A percentile compares a stretch with the other conserved stretches of the same genome.
Conservation (phyloP, 2,797 vertebrate genomes). For the Alectoris magna region DNA sequence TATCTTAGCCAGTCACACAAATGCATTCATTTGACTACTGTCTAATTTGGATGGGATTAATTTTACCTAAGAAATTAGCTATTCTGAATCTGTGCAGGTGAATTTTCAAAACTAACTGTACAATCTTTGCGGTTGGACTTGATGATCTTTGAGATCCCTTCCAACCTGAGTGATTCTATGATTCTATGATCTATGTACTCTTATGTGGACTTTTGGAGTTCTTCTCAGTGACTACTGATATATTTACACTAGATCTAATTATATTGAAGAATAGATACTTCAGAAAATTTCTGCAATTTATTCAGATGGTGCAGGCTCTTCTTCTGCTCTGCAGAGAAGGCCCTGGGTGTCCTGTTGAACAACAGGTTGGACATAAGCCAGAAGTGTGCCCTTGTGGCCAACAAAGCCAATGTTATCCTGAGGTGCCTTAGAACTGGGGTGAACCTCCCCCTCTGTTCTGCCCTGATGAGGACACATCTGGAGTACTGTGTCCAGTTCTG, state of each 20-base stretch:
- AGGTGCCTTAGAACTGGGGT: background rate
- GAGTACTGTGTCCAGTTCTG: background rate
- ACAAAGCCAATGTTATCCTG: background rate
- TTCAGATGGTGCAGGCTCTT: background rate
- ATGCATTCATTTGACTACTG: background rate
- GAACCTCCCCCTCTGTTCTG: background rate
- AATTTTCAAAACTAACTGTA: background rate
- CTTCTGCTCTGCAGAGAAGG: background rate
- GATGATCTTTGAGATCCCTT: too few species aligned
- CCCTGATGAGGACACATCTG: background rate
- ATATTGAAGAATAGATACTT: background rate
- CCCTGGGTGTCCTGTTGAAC: background rate
- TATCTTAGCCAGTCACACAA: background rate
- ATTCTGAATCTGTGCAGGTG: background rate
- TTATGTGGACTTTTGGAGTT: rapidly evolving
- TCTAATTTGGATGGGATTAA: background rate
- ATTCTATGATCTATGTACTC: background rate
- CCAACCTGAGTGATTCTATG: too few species aligned
- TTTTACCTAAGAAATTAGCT: background rate
- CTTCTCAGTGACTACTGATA: background rate
- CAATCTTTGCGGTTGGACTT: background rate
- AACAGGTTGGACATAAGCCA: background rate
- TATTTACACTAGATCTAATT: background rate
- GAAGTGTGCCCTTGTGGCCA: background rate
- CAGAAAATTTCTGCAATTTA: background rate